Base-by-base conservation (phyloP, 2,113 vertebrate species). In the Otolemur garnettii region DNA sequence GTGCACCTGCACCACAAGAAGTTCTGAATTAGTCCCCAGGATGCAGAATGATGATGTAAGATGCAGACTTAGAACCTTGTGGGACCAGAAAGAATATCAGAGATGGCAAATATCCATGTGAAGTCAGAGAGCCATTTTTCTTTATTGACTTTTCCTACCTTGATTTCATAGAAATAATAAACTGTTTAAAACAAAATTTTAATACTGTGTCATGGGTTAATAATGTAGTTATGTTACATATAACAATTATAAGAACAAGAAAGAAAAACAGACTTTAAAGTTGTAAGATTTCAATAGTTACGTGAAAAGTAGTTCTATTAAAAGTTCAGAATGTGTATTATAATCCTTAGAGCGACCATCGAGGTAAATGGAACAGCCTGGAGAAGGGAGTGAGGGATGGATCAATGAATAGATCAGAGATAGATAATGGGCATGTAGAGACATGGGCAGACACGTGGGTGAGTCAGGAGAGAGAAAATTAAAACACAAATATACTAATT, bases 401-500 rank as follows among this genome's bases (percentile, higher is more conserved):
- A 59, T 26, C 38, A 18, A 42, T 17, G 19, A 59, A 22, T 2
- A 7, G 4, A 5, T 30, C 3, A 82, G 21, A 24, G 11, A 35
- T 4, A 69, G 77, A 45, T 4, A 33, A 10, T 45, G 4, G 30
- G 2, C 9, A 11, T 22, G 9, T 19, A 28, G 14, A 50, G 4
- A 0, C 15, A 19, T 69, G 7, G 33, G 9, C 7, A 21, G 8
- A 69, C 2, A 35, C 15, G n/a, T 0, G 57, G 3, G 53, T 59
- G 57, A 59, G 57, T 59, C 57, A 6, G 18, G 35, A 8, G 24
- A 42, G 50, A 26, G 30, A 19, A 28, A 28, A 19, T 26, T 57
- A 6, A 59, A 59, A 59, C 57, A 59, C 19, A 59, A 59, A 19
- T 19, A 19, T 17, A 33, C 72, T 30, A 53, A 57, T 72, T 24